These are phyloP conservation scores for Harpagoxenus sublaevis DNA, from an alignment of 2,888 invertebrate species.

Conservation along the genomic window DNA sequence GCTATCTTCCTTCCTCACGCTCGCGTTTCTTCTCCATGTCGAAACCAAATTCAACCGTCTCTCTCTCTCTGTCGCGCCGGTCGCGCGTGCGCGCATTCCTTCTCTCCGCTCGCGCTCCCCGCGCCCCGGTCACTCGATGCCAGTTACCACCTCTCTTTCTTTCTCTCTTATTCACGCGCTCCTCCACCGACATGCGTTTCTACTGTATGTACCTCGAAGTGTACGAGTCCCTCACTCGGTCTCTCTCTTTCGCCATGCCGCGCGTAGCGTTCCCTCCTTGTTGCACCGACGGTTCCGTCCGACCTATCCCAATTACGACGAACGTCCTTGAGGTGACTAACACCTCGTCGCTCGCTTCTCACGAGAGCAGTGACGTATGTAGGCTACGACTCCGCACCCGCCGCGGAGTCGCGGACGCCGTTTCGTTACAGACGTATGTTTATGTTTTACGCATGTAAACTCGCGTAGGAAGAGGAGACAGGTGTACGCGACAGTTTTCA, in stretches of 20 bases:
- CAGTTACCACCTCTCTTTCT: not conserved
- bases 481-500: not conserved
- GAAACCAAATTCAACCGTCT: not conserved
- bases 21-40: not conserved
- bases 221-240: conserved; percentile 21
- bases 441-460: conserved; percentile 1
- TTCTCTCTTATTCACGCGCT: conserved; percentile 31
- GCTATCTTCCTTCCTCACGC: not conserved
- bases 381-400: not conserved
- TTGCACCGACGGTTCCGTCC: conserved; percentile 75
- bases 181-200: conserved; percentile 7
- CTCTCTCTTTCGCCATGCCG: conserved; percentile 6
- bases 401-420: not conserved
- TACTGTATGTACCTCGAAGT: conserved; percentile 9
- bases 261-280: conserved; percentile 36
- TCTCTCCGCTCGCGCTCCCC: not conserved
- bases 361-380: conserved; percentile 44
- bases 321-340: conserved; percentile 85
- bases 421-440: not conserved
- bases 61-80: conserved; percentile 17
- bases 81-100: conserved; percentile 3
- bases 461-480: not conserved
- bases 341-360: conserved; percentile 72
- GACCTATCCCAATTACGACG: conserved; percentile 85
- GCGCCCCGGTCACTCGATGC: not conserved